Conservation (phyloP, 2,888 invertebrate species). For the Ephialtes manifestator region DNA sequence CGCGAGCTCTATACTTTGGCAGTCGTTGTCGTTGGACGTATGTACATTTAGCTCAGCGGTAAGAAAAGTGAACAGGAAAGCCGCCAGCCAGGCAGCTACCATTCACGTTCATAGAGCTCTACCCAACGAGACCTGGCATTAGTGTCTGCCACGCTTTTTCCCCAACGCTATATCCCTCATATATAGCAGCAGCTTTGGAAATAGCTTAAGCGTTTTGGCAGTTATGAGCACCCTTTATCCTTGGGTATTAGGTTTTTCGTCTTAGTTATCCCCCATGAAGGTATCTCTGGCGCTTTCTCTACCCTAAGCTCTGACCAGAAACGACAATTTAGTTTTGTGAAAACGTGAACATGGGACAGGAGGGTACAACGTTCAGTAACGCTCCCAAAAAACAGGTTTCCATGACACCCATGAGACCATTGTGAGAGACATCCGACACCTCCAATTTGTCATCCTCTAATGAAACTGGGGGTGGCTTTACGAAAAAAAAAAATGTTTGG, state of each 20-base stretch:
- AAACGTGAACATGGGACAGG: neutral
- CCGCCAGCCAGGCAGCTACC: conserved; percentile 44
- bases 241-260: conserved; percentile 37
- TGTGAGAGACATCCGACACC: conserved; percentile 8
- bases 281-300: neutral
- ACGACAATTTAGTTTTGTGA: conserved; percentile 26
- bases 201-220: conserved; percentile 40
- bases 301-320: conserved; percentile 4
- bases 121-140: conserved; percentile 55
- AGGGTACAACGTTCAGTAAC: neutral
- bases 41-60: conserved; percentile 42
- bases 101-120: neutral
- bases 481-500: neutral
- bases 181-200: conserved; percentile 2
- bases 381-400: neutral
- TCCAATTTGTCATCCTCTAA: conserved; percentile 52
- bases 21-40: conserved; percentile 41
- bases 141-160: conserved; percentile 54
- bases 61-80: conserved; percentile 60
- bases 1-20: conserved; percentile 52
- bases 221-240: conserved; percentile 45
- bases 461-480: conserved; percentile 12
- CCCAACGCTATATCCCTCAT: conserved; percentile 11
- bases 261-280: neutral
- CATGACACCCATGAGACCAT: conserved; percentile 34